Evolutionary conservation across 2,113 vertebrate species (phyloP).

Genomic region (Microcebus tavaratra): DNA sequence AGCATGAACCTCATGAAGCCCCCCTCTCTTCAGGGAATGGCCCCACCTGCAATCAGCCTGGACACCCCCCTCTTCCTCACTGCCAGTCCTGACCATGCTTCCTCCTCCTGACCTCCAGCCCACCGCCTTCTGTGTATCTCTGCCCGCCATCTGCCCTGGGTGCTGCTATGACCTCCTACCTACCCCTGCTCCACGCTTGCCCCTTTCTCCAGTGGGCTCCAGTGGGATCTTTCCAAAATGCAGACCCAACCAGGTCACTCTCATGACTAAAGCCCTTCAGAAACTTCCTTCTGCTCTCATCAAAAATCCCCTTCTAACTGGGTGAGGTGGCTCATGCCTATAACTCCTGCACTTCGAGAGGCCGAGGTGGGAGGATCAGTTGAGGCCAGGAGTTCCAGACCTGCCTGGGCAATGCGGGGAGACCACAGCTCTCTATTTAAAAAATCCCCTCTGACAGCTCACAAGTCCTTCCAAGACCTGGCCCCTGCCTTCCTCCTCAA

Average conservation of each 20-base stretch:
- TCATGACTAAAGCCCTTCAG: background rate
- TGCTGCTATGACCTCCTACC: background rate
- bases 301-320: background rate
- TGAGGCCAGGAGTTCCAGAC: background rate
- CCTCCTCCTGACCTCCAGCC: background rate
- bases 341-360: background rate
- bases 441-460: background rate
- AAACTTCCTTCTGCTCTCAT: background rate
- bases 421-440: background rate
- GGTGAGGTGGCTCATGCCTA: background rate
- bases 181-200: background rate
- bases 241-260: background rate
- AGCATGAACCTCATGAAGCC: background rate
- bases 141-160: background rate
- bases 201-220: background rate
- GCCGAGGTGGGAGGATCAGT: background rate
- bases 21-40: background rate
- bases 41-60: background rate
- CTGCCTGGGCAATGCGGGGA: background rate
- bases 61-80: background rate
- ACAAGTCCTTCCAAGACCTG: background rate
- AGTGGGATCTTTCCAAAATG: background rate
- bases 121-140: background rate
- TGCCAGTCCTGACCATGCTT: rapidly evolving
- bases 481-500: background rate